Base-by-base conservation (phyloP, 2,797 vertebrate genomes). In the Staurois parvus region DNA sequence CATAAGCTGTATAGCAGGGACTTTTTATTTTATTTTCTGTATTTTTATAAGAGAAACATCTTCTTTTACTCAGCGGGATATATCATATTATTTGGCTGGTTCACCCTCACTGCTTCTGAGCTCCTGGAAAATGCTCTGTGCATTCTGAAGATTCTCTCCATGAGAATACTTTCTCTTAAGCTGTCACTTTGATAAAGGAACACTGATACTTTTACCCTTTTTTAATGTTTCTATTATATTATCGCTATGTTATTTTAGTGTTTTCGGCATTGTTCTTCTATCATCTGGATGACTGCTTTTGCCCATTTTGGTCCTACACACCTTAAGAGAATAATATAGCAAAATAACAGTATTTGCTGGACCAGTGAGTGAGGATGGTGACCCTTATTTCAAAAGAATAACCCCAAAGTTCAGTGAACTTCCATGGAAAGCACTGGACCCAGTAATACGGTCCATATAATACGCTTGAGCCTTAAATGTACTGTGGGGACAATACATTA, bases 261-360 rank as follows among this genome's bases (percentile, higher is more conserved):
- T 88, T 79, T 64, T 83, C 37, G n/a, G 29, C 88, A 52, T 52
- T 76, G 78, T 89, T 89, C 37, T 59, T 84, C 89, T 90, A 91
- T 82, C 45, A 28, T 87, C 72, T 84, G 92, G 88, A 88, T 90
- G 91, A 82, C 87, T 81, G 90, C 73, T 9, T 89, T 3, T 32
- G 52, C 79, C 88, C 90, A 84, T 52, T n/a, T 88, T 91, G 80
- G 48, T 87, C 89, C 91, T 90, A 89, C 88, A 87, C 86, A 86
- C 87, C 88, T 91, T 91, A 90, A 79, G 77, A 89, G 77, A 89
- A 88, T 89, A 85, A 91, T 90, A 89, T 79, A 48, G 87, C 83
- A 86, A 82, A 66, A 68, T 32, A 72, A 86, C 87, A 87, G 86
- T 78, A 66, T 48, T 42, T 89, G 84, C 70, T 48, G 87, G 83